Evolutionary conservation across 2,113 vertebrate genomes (phyloP).

Genomic region (Mus musculus): DNA sequence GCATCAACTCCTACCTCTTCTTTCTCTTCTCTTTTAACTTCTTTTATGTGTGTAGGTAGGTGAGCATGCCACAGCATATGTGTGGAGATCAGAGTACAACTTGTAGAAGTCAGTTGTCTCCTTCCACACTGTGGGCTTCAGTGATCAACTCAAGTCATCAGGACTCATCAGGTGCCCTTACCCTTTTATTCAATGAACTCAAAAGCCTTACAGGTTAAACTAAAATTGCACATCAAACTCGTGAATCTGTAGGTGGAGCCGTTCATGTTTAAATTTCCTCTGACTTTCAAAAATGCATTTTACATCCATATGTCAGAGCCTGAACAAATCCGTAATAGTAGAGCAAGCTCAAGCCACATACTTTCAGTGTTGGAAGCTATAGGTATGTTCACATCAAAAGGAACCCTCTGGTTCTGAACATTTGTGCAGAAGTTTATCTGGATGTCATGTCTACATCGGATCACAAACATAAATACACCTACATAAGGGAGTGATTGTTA

Average conservation of each 20-base stretch:
- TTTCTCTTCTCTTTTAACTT: neutral
- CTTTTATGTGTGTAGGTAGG: neutral
- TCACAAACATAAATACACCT: neutral
- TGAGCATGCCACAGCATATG: neutral
- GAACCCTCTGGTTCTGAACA: neutral
- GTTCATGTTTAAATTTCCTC: slow-evolving; percentile 39
- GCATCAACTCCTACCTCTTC: neutral
- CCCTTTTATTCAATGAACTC: slow-evolving; percentile 26
- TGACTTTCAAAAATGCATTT: slow-evolving; percentile 33
- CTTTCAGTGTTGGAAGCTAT: neutral
- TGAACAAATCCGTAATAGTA: neutral
- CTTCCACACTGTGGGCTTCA: neutral
- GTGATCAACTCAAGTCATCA: neutral
- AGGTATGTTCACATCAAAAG: neutral
- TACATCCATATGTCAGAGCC: neutral
- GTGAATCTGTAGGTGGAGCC: slow-evolving; percentile 30
- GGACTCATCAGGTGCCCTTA: neutral
- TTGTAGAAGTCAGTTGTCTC: neutral
- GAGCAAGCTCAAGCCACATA: neutral
- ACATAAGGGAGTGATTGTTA: neutral
- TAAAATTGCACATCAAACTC: slow-evolving; percentile 12
- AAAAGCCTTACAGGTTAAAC: slow-evolving; percentile 36
- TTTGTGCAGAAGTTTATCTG: neutral
- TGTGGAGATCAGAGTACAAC: neutral
- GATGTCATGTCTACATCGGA: neutral